Conservation (phyloP, 2,797 vertebrate genomes). For the Pagetopsis macropterus region DNA sequence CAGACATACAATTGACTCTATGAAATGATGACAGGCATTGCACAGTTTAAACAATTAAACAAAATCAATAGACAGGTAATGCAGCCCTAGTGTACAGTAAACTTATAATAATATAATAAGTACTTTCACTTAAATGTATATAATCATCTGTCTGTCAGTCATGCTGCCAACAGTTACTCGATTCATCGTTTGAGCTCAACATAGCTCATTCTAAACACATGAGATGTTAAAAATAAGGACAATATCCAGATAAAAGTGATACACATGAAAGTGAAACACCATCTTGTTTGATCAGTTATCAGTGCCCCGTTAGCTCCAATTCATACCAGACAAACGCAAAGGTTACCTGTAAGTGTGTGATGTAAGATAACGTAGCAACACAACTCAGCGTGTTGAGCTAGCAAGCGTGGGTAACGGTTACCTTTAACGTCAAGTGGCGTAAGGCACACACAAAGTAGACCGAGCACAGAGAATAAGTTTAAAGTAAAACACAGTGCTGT, state of each 20-base stretch:
- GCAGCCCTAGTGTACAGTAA: background rate
- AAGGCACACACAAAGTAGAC: background rate
- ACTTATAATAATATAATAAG: background rate
- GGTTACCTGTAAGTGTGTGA: slow-evolving; percentile 8
- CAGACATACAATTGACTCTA: too few species aligned
- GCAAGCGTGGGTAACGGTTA: background rate
- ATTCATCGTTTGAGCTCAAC: background rate
- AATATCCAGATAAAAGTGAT: background rate
- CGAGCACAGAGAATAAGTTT: background rate
- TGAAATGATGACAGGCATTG: too few species aligned
- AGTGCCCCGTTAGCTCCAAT: background rate
- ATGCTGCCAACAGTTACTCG: background rate
- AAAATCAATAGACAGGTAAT: background rate
- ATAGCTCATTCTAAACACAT: too few species aligned
- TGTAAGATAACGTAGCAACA: background rate
- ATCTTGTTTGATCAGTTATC: background rate
- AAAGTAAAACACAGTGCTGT: slow-evolving; percentile 42
- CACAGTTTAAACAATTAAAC: too few species aligned
- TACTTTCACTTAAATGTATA: background rate
- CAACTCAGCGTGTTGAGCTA: background rate
- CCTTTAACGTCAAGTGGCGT: background rate
- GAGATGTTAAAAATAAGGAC: too few species aligned
- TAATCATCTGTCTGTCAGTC: background rate
- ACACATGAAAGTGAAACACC: background rate
- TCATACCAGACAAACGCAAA: background rate